phyloP scores from a whole-genome alignment of 2,113 vertebrate genomes.

The Zonotrichia leucophrys region DNA sequence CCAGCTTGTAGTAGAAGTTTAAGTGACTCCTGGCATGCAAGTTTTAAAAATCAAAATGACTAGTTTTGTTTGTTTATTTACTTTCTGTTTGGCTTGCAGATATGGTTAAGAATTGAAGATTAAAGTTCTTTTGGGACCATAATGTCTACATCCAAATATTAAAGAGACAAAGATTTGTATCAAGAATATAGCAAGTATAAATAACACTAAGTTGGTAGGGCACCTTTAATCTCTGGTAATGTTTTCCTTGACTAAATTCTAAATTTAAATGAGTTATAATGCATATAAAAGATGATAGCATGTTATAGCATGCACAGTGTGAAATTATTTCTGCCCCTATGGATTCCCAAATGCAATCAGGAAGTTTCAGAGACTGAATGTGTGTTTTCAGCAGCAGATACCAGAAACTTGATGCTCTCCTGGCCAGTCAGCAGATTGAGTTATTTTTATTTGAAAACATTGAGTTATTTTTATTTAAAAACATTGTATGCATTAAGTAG shows the following conservation, averaged over 20 bases:
- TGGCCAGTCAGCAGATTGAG: background rate
- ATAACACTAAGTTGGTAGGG: background rate
- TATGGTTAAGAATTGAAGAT: background rate
- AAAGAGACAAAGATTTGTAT: background rate
- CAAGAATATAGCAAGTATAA: background rate
- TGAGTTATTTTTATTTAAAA: background rate
- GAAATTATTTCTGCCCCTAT: background rate
- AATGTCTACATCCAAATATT: background rate
- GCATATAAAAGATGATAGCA: background rate
- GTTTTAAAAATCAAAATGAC: background rate
- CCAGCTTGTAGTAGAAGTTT: background rate
- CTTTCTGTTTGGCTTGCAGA: background rate
- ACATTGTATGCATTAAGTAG: background rate
- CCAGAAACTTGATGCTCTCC: background rate
- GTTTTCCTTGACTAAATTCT: background rate
- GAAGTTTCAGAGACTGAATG: background rate
- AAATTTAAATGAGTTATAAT: background rate
- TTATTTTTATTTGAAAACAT: background rate
- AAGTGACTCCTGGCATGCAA: background rate
- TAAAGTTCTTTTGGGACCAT: background rate
- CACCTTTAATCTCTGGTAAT: background rate
- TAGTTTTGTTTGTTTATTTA: background rate
- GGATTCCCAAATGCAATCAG: background rate
- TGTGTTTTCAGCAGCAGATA: background rate
- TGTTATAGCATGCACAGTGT: background rate